These are phyloP conservation scores for Drosophila tropicalis DNA, from an alignment of 1,140 invertebrate genomes.

Conservation along the genomic window DNA sequence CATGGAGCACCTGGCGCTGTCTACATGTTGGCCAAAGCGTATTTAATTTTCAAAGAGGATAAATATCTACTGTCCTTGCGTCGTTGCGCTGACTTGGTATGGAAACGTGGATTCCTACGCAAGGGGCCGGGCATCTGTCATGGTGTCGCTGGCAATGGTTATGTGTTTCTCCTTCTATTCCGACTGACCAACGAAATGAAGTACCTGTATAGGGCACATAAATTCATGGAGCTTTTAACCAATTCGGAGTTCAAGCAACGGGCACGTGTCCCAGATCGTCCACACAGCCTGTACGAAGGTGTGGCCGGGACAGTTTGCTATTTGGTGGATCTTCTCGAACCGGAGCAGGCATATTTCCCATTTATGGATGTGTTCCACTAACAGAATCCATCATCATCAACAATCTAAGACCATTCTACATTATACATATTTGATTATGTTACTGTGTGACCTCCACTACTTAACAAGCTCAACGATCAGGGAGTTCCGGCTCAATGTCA, in stretches of 20 bases:
- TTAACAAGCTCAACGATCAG: conserved; percentile 42
- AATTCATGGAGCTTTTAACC: conserved; percentile 91
- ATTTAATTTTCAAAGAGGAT: conserved; percentile 88
- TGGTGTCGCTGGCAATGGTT: conserved; percentile 93
- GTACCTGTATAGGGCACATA: conserved; percentile 89
- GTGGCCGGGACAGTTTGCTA: conserved; percentile 93
- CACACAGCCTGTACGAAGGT: conserved; percentile 94
- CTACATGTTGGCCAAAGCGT: conserved; percentile 93
- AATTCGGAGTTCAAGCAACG: conserved; percentile 87
- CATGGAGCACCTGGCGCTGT: conserved; percentile 92
- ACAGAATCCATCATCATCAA: background rate
- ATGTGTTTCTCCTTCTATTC: conserved; percentile 92
- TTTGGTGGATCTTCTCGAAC: conserved; percentile 89
- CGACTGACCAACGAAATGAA: conserved; percentile 89
- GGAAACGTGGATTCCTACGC: conserved; percentile 90
- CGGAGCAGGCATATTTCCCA: conserved; percentile 91
- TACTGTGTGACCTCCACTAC: conserved; percentile 12
- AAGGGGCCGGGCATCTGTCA: conserved; percentile 94
- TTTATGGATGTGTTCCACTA: conserved; percentile 90
- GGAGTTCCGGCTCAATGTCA: conserved; percentile 36
- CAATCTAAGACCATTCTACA: background rate
- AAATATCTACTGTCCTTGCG: conserved; percentile 89
- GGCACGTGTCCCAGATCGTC: conserved; percentile 91
- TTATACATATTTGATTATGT: background rate
- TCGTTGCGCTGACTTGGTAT: conserved; percentile 89